Evolutionary conservation across 2,113 vertebrate species (phyloP).

Genomic region (Potamarius usumacintae): DNA sequence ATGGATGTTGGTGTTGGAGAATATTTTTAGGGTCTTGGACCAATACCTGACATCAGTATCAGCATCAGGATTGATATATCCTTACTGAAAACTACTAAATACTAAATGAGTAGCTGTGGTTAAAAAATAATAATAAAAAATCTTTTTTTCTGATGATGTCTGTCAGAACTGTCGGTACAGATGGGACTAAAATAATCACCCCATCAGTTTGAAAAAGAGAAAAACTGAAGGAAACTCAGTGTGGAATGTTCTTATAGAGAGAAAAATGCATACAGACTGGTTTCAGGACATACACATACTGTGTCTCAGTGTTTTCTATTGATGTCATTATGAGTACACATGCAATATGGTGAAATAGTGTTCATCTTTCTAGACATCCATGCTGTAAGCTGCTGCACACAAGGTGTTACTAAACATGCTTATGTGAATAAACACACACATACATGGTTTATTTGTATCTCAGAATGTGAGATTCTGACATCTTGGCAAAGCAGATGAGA

Average conservation of each 20-base stretch:
- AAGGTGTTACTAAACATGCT: constrained; percentile 17
- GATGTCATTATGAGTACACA: not conserved
- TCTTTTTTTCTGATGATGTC: too few species aligned
- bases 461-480: constrained; percentile 38
- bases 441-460: constrained; percentile 1
- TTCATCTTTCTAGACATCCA: not conserved
- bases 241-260: not conserved
- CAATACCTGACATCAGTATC: not conserved
- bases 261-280: not conserved
- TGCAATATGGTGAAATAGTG: not conserved
- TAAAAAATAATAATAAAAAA: not conserved
- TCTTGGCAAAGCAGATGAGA: constrained; percentile 39
- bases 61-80: not conserved
- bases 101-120: not conserved
- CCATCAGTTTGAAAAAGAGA: not conserved
- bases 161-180: not conserved
- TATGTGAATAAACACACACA: constrained; percentile 13
- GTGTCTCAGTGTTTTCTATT: not conserved
- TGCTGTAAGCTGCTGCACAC: not conserved
- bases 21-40: not conserved
- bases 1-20: not conserved
- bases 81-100: not conserved
- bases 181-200: not conserved
- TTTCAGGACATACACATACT: not conserved
- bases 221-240: not conserved